phyloP scores from a whole-genome alignment of 2,113 vertebrate species.

The Stegostoma tigrinum region DNA sequence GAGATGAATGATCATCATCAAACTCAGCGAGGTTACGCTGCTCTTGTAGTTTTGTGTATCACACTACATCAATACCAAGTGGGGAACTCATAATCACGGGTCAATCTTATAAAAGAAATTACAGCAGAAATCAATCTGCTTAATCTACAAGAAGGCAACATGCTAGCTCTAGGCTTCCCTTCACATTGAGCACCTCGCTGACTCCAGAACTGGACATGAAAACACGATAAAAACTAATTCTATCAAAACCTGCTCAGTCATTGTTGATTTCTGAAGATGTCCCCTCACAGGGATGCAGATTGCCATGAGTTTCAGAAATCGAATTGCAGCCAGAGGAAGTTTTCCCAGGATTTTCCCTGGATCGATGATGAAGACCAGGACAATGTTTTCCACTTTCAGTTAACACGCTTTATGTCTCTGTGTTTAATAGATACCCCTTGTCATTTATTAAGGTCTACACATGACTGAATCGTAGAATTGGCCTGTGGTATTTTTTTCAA shows the following conservation, averaged over 20 bases:
- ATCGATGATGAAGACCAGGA: not conserved
- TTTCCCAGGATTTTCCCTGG: not conserved
- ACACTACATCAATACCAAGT: not conserved
- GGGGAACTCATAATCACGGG: not conserved
- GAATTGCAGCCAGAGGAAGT: not conserved
- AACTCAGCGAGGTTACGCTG: not conserved
- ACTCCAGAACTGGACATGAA: not conserved
- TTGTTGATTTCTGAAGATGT: not conserved
- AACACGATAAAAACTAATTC: not conserved
- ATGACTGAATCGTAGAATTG: not conserved
- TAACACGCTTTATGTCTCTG: not conserved
- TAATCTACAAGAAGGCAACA: not conserved
- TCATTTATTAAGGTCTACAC: not conserved
- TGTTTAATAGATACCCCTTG: not conserved
- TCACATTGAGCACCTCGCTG: not conserved
- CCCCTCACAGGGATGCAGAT: not conserved
- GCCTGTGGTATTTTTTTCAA: not conserved
- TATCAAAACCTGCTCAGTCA: not conserved
- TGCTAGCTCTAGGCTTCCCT: not conserved
- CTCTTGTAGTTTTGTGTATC: not conserved
- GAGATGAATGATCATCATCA: not conserved
- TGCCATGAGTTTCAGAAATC: not conserved
- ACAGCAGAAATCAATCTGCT: not conserved
- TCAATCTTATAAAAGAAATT: constrained; percentile 7
- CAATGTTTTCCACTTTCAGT: not conserved